A percentile compares a stretch with the other conserved stretches of the same genome.
Evolutionary conservation across 2,113 vertebrate species (phyloP).

Genomic region (Choloepus hoffmanni): DNA sequence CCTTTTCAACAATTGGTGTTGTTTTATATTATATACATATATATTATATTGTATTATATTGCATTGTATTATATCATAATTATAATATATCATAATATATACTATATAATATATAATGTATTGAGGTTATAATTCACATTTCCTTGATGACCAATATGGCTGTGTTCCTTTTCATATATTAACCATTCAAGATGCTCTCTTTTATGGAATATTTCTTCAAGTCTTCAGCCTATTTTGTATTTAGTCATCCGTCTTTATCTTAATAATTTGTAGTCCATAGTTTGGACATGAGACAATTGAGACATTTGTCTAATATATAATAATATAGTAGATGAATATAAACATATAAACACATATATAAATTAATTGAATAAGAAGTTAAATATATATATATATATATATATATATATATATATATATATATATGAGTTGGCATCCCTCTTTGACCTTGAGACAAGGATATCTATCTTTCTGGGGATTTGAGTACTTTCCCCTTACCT

Average conservation of each 20-base stretch:
- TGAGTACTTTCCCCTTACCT: background rate
- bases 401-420: background rate
- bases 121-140: background rate
- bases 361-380: too few species aligned
- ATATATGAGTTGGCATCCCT: background rate
- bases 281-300: background rate
- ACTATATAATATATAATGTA: too few species aligned
- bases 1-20: background rate
- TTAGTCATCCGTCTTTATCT: background rate
- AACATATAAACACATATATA: too few species aligned
- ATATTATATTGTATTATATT: too few species aligned
- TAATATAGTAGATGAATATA: too few species aligned
- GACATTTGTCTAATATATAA: too few species aligned
- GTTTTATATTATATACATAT: background rate
- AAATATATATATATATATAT: background rate
- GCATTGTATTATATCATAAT: too few species aligned
- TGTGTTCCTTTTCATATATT: background rate
- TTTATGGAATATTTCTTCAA: background rate
- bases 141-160: background rate
- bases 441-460: background rate
- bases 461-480: background rate
- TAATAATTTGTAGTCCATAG: background rate
- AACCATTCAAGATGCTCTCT: background rate
- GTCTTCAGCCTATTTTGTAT: background rate
- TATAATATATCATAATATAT: too few species aligned